Conservation (phyloP, 2,797 vertebrate genomes). For the Dicrostonyx torquatus region DNA sequence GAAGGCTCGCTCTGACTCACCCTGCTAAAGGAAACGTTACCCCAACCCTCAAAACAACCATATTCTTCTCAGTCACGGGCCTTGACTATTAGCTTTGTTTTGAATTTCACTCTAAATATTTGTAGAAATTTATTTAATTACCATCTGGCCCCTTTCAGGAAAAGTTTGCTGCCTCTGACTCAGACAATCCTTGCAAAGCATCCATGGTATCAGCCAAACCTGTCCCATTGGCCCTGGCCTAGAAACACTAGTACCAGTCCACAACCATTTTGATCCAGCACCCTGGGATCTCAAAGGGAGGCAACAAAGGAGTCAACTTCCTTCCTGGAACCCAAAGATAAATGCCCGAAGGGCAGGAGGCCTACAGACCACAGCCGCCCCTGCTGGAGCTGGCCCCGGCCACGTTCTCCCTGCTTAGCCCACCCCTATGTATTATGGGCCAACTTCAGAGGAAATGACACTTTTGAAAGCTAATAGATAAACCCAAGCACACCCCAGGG, state of each 20-base stretch:
- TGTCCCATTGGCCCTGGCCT: neutral
- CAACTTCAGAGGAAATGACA: neutral
- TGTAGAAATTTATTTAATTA: neutral
- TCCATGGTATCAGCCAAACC: neutral
- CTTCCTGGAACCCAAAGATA: neutral
- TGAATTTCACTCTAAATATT: neutral
- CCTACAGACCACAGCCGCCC: no score
- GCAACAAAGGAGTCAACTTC: neutral
- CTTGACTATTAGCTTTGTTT: neutral
- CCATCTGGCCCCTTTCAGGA: neutral
- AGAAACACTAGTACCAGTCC: neutral
- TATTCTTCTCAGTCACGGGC: neutral
- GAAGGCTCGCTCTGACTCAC: neutral
- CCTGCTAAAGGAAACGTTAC: neutral
- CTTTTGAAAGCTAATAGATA: neutral
- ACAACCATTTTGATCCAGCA: neutral
- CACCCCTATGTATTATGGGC: neutral
- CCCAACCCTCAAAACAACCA: neutral
- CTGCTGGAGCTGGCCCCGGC: accelerated
- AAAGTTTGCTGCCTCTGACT: neutral
- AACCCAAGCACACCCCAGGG: neutral
- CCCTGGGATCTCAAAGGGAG: neutral
- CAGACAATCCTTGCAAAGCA: accelerated
- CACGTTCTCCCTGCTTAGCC: neutral
- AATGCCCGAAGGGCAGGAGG: neutral